Conservation (phyloP, 1,140 invertebrate genomes). For the Drosophila serrata region DNA sequence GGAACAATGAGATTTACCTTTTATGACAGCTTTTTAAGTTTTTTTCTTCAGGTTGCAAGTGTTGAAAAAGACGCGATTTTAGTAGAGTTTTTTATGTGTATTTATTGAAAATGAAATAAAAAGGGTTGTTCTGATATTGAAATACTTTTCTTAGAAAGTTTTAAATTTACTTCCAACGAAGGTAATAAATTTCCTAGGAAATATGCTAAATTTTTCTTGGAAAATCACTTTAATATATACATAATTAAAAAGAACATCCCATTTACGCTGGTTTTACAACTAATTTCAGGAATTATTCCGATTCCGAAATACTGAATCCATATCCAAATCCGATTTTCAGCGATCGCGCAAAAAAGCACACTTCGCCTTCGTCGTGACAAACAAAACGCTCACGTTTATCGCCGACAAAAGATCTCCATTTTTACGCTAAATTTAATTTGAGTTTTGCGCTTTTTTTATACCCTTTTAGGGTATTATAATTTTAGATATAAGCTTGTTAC, state of each 20-base stretch:
- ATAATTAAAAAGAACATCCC: too few relatives aligned
- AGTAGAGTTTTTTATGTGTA: too few relatives aligned
- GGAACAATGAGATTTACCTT: slow-evolving; percentile 34
- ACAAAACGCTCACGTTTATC: slow-evolving; percentile 83
- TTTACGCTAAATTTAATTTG: slow-evolving; percentile 83
- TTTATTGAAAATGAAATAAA: too few relatives aligned
- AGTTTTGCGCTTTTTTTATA: slow-evolving; percentile 51
- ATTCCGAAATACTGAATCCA: slow-evolving; percentile 24
- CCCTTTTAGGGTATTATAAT: too few relatives aligned
- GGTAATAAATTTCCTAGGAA: neutral
- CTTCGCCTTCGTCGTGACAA: slow-evolving; percentile 81
- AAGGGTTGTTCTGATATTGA: too few relatives aligned
- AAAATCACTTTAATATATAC: neutral
- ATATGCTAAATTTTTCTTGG: neutral
- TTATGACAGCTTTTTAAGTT: slow-evolving; percentile 19
- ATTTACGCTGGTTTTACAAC: neutral
- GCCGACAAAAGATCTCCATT: slow-evolving; percentile 80
- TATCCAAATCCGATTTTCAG: slow-evolving; percentile 16
- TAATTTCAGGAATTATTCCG: slow-evolving; percentile 1
- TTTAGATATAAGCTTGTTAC: too few relatives aligned
- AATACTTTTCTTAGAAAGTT: neutral
- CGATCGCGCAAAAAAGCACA: slow-evolving; percentile 81
- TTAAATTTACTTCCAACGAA: too few relatives aligned
- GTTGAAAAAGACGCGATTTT: too few relatives aligned
- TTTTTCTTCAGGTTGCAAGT: neutral